Evolutionary conservation across 2,113 vertebrate species (phyloP).

Genomic region (Tragelaphus buxtoni): DNA sequence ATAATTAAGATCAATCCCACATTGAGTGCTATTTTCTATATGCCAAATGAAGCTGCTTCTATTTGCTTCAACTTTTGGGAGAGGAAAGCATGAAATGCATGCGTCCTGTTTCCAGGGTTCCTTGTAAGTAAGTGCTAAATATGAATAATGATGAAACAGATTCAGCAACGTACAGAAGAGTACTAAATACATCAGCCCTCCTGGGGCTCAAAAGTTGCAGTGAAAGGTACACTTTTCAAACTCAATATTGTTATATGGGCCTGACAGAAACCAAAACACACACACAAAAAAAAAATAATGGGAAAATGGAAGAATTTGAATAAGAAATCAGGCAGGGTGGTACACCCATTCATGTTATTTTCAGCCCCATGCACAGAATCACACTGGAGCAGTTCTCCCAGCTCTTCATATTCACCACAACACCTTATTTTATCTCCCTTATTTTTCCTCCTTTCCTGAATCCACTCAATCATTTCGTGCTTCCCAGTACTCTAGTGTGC

Average conservation of each 20-base stretch:
- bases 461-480: conserved; percentile 74
- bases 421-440: conserved; percentile 72
- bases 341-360: conserved; percentile 52
- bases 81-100: neutral
- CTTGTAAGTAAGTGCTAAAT: neutral
- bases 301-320: neutral
- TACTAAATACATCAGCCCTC: conserved; percentile 28
- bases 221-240: conserved; percentile 47
- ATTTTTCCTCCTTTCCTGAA: conserved; percentile 68
- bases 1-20: neutral
- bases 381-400: conserved; percentile 59
- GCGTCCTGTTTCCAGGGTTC: conserved; percentile 39
- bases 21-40: neutral
- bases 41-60: neutral
- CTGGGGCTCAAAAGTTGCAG: conserved; percentile 31
- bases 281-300: neutral
- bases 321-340: neutral
- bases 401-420: conserved; percentile 65
- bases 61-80: neutral
- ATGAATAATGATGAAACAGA: conserved; percentile 54
- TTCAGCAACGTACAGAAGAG: conserved; percentile 42
- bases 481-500: conserved; percentile 64
- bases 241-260: conserved; percentile 10
- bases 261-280: neutral
- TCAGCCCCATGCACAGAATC: conserved; percentile 48